Evolutionary conservation across 1,140 invertebrate genomes (phyloP).

Genomic region (Wiebesia pumilae): DNA sequence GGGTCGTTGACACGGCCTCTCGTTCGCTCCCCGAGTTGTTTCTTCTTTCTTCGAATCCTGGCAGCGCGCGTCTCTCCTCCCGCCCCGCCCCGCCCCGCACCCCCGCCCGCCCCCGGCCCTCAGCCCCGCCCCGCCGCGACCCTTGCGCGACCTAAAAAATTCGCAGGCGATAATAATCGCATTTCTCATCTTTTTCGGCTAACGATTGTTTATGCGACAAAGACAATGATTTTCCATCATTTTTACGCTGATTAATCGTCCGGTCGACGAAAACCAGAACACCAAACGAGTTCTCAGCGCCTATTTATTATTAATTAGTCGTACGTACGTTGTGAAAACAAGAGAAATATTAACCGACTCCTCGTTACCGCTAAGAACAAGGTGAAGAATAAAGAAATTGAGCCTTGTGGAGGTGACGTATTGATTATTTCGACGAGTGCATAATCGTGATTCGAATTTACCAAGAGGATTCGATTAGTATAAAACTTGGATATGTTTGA

Average conservation of each 20-base stretch:
- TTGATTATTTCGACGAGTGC: no score
- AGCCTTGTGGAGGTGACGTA: no score
- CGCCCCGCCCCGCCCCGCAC: not conserved
- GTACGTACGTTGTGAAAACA: no score
- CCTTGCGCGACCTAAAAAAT: not conserved
- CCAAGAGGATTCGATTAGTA: no score
- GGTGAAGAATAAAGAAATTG: no score
- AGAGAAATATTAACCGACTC: no score
- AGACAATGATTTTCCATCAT: not conserved
- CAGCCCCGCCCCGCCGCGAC: not conserved
- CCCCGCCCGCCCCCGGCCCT: not conserved
- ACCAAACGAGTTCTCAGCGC: no score
- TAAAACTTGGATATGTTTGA: no score
- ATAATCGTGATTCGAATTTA: no score
- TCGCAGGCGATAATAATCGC: conserved; percentile 20
- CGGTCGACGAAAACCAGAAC: not conserved
- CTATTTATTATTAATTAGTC: no score
- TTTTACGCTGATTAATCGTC: not conserved
- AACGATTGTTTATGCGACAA: not conserved
- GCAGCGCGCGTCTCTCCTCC: not conserved
- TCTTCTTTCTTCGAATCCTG: conserved; percentile 45
- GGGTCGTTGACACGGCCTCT: conserved; percentile 32
- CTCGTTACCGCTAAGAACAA: no score
- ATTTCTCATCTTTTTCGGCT: not conserved
- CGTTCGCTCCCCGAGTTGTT: not conserved